Percentiles rank a stretch among this genome's conserved stretches.
These are phyloP conservation scores for Zaprionus capensis DNA, from an alignment of 1,140 invertebrate species.

Conservation along the genomic window DNA sequence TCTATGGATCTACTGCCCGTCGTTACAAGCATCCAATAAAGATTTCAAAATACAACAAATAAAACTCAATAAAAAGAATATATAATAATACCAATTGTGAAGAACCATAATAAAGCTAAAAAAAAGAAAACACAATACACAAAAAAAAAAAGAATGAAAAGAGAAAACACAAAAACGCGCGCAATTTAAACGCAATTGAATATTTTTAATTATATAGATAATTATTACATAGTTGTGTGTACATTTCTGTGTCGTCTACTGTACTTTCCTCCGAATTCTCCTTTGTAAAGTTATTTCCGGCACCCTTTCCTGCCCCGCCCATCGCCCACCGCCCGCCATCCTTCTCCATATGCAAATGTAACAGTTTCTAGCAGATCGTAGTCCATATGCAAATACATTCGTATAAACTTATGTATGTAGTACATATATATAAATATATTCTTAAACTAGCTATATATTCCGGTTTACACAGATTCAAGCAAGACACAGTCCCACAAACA, in stretches of 20 bases:
- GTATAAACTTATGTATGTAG: slow-evolving; percentile 73
- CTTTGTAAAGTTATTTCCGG: slow-evolving; percentile 63
- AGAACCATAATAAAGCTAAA: not conserved
- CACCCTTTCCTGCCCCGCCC: slow-evolving; percentile 7
- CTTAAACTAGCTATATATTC: slow-evolving; percentile 80
- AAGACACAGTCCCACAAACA: slow-evolving; percentile 17
- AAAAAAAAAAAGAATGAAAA: slow-evolving; percentile 18
- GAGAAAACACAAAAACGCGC: slow-evolving; percentile 25
- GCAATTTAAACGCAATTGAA: slow-evolving; percentile 23
- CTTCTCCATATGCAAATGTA: slow-evolving; percentile 47
- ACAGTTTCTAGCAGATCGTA: slow-evolving; percentile 72
- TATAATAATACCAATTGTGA: slow-evolving; percentile 6
- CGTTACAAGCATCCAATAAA: slow-evolving; percentile 84
- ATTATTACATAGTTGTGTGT: slow-evolving; percentile 57
- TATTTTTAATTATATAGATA: slow-evolving; percentile 45
- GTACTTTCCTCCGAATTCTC: slow-evolving; percentile 29
- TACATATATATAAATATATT: slow-evolving; percentile 62
- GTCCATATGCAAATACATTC: slow-evolving; percentile 76
- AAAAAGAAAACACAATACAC: not conserved
- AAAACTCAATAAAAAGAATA: slow-evolving; percentile 15
- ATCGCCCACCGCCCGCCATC: not conserved
- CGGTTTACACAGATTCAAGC: slow-evolving; percentile 61
- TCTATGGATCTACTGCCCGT: slow-evolving; percentile 84
- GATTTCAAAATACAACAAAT: slow-evolving; percentile 71
- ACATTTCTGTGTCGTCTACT: slow-evolving; percentile 64